Evolutionary conservation across 2,113 vertebrate species (phyloP).

Genomic region (Myiagra hebetior): DNA sequence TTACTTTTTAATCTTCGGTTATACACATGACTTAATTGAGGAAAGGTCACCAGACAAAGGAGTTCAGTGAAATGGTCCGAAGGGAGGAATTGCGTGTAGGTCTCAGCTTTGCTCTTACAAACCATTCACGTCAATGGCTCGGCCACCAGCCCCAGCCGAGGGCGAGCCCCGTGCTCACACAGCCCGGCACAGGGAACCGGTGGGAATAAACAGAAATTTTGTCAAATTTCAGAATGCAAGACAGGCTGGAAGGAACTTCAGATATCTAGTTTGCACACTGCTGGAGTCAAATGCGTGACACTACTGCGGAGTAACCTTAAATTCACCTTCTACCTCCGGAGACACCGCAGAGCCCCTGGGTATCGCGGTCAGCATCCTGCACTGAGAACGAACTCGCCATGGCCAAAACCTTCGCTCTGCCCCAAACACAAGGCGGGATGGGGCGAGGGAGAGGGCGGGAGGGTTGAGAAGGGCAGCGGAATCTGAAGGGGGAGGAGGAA

Average conservation of each 20-base stretch:
- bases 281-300: too few relatives aligned
- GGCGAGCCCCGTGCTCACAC: rapidly evolving
- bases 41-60: slow-evolving; percentile 36
- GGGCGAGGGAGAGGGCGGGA: rapidly evolving
- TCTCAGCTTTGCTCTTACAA: background rate
- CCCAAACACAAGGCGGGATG: rapidly evolving
- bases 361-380: rapidly evolving
- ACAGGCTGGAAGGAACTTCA: too few relatives aligned
- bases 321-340: rapidly evolving
- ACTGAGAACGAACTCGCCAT: rapidly evolving
- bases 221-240: too few relatives aligned
- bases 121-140: rapidly evolving
- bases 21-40: background rate
- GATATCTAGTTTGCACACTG: too few relatives aligned
- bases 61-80: background rate
- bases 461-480: rapidly evolving
- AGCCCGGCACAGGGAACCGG: rapidly evolving
- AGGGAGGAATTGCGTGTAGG: background rate
- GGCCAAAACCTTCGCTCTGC: rapidly evolving
- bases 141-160: rapidly evolving
- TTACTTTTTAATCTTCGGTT: slow-evolving; percentile 20
- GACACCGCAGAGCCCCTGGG: too few relatives aligned
- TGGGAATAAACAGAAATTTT: background rate
- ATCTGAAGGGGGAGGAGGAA: too few relatives aligned
- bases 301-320: rapidly evolving